A percentile compares a stretch with the other conserved stretches of the same genome.
phyloP scores from a whole-genome alignment of 2,888 invertebrate species.

The Mimumesa dahlbomi region DNA sequence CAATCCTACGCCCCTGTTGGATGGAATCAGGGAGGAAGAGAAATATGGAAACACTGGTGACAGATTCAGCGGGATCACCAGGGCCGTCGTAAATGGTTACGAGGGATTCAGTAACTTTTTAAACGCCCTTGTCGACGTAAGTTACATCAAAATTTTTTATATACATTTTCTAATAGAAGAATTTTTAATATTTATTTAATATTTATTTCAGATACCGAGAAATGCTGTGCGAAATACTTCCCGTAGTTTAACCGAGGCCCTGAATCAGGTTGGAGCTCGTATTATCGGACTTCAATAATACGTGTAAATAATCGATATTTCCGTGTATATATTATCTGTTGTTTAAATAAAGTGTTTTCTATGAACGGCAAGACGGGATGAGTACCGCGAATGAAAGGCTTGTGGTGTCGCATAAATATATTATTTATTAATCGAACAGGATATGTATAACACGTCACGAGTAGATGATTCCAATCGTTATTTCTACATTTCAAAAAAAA shows the following conservation, averaged over 20 bases:
- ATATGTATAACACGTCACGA: constrained; percentile 27
- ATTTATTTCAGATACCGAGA: constrained; percentile 81
- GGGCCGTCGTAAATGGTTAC: constrained; percentile 85
- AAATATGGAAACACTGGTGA: constrained; percentile 90
- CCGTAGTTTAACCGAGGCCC: constrained; percentile 81
- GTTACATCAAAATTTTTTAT: constrained; percentile 35
- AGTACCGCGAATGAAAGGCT: background rate
- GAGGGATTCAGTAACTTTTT: constrained; percentile 86
- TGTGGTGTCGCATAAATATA: constrained; percentile 57
- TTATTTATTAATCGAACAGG: constrained; percentile 58
- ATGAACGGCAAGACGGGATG: background rate
- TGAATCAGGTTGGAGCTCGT: constrained; percentile 83
- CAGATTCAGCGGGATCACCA: constrained; percentile 84
- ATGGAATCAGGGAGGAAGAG: constrained; percentile 88
- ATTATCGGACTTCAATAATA: constrained; percentile 82
- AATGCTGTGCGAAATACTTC: constrained; percentile 81
- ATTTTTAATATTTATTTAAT: background rate
- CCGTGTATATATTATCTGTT: background rate
- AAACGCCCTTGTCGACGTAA: constrained; percentile 85
- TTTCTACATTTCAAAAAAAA: too few species aligned
- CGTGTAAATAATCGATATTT: background rate
- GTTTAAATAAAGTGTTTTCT: constrained; percentile 29
- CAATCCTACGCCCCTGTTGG: constrained; percentile 87
- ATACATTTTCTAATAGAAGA: background rate
- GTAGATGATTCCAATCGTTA: background rate